A percentile compares a stretch with the other conserved stretches of the same genome.
These are phyloP conservation scores for Rhadinocentrus ornatus DNA, from an alignment of 2,797 vertebrate genomes.

Conservation along the genomic window DNA sequence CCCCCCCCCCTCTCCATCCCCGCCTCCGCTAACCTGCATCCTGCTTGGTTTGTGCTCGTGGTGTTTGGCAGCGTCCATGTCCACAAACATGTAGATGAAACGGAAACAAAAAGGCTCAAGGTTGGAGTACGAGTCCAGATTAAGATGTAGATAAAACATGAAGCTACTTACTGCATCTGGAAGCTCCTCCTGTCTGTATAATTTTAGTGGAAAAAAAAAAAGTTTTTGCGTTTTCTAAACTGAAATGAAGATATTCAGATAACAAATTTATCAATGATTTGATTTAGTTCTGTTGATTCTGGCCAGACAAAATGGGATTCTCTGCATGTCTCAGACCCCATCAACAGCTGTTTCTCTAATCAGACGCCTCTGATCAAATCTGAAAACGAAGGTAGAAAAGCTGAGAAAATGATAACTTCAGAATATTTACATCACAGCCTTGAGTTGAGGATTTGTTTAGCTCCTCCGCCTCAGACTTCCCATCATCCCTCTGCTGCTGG, in stretches of 20 bases:
- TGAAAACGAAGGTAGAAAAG: neutral
- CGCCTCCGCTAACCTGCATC: neutral
- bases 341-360: too few species aligned
- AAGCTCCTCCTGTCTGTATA: too few species aligned
- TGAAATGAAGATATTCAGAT: too few species aligned
- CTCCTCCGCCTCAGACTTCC: slow-evolving; percentile 7
- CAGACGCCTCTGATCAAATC: too few species aligned
- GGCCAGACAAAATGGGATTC: neutral
- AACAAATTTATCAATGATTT: too few species aligned
- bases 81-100: neutral
- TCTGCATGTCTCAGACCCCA: neutral
- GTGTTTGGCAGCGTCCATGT: neutral
- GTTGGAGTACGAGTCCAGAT: neutral
- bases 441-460: slow-evolving; percentile 12
- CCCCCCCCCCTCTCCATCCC: slow-evolving; percentile 7
- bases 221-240: too few species aligned
- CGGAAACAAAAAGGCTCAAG: neutral
- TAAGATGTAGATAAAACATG: too few species aligned
- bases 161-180: too few species aligned
- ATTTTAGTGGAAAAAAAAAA: too few species aligned
- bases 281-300: neutral
- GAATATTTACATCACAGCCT: neutral
- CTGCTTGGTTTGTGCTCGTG: slow-evolving; percentile 8
- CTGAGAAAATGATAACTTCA: neutral
- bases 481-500: slow-evolving; percentile 17